Percentiles rank a stretch among this genome's conserved stretches.
Evolutionary conservation across 1,140 invertebrate species (phyloP).

Genomic region (Nylanderia fulva): DNA sequence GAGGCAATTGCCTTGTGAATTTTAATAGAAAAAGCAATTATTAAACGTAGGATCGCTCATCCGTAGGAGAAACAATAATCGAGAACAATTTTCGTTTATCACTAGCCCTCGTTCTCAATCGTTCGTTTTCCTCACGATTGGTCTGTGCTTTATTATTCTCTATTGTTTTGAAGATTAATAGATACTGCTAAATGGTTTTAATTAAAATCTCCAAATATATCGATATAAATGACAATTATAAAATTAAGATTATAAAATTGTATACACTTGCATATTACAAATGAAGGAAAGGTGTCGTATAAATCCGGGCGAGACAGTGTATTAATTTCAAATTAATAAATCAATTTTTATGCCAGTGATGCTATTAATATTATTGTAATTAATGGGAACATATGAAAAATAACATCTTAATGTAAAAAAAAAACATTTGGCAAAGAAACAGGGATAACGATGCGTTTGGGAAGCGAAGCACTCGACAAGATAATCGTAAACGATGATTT

Average conservation of each 20-base stretch:
- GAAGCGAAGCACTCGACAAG: neutral
- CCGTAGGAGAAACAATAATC: neutral
- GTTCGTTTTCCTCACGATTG: slow-evolving; percentile 6
- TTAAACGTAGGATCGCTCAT: neutral
- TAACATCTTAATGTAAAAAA: neutral
- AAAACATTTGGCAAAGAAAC: neutral
- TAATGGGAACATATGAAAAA: neutral
- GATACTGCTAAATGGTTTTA: neutral
- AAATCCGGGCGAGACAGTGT: neutral
- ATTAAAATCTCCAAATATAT: neutral
- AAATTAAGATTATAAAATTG: neutral
- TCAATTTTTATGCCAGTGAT: neutral
- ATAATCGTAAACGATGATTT: slow-evolving; percentile 49
- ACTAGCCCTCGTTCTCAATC: slow-evolving; percentile 3
- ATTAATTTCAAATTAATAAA: slow-evolving; percentile 1
- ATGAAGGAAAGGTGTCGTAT: neutral
- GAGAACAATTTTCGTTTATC: neutral
- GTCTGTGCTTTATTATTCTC: neutral
- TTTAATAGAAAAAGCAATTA: slow-evolving; percentile 28
- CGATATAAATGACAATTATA: neutral
- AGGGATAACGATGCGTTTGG: slow-evolving; percentile 13
- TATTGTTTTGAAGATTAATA: slow-evolving; percentile 11
- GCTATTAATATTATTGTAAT: neutral
- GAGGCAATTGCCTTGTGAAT: slow-evolving; percentile 2
- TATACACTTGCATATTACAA: neutral